Conservation (phyloP, 2,888 invertebrate genomes). For the Pristionchus arcanus region DNA sequence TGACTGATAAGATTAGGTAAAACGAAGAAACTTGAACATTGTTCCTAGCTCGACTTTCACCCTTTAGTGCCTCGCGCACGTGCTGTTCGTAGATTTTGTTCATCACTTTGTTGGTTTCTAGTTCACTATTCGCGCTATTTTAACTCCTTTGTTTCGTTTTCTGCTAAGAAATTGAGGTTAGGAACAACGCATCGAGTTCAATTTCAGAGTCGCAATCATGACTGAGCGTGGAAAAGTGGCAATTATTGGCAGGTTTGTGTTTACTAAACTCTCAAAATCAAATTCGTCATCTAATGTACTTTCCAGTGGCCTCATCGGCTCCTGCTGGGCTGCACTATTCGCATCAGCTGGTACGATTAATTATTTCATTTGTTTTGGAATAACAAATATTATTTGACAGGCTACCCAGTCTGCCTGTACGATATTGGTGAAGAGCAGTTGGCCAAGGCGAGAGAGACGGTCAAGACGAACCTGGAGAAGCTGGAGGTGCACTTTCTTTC, state of each 20-base stretch:
- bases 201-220: not conserved
- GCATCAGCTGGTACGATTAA: not conserved
- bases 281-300: not conserved
- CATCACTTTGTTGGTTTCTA: too few species aligned
- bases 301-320: slow-evolving; percentile 92
- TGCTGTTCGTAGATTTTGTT: too few species aligned
- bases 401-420: slow-evolving; percentile 91
- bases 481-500: slow-evolving; percentile 57
- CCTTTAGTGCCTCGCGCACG: too few species aligned
- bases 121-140: not conserved
- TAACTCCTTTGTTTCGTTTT: not conserved
- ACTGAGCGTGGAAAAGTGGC: slow-evolving; percentile 61
- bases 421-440: slow-evolving; percentile 82
- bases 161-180: too few species aligned
- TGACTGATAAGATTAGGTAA: too few species aligned
- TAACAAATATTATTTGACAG: slow-evolving; percentile 89
- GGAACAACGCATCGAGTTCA: not conserved
- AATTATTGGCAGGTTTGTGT: slow-evolving; percentile 67
- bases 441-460: slow-evolving; percentile 55
- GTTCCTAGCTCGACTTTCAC: too few species aligned
- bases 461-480: slow-evolving; percentile 62
- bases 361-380: not conserved
- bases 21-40: too few species aligned
- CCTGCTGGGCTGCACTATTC: slow-evolving; percentile 90
- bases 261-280: not conserved